Evolutionary conservation across 2,113 vertebrate genomes (phyloP).

Genomic region (Mellivora capensis): DNA sequence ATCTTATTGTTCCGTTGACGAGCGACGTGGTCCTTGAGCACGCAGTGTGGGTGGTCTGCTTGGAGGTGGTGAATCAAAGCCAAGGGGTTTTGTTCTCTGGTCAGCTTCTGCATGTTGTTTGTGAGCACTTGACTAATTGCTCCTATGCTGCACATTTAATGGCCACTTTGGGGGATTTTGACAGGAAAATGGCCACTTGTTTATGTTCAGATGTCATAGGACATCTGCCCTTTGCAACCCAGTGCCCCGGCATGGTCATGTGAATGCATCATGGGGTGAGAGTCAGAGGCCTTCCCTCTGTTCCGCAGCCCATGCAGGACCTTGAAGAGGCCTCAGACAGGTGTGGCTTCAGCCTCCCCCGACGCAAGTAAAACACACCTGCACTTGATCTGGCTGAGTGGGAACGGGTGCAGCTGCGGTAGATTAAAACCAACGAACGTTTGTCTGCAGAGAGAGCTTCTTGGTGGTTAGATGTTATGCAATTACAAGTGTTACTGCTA

Average conservation of each 20-base stretch:
- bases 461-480: constrained; percentile 36
- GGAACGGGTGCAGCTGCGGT: constrained; percentile 39
- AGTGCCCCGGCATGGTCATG: neutral
- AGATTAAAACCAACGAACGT: constrained; percentile 32
- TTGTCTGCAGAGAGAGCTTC: constrained; percentile 25
- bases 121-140: constrained; percentile 39
- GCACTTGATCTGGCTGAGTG: neutral
- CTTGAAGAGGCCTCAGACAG: neutral
- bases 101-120: neutral
- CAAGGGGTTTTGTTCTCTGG: neutral
- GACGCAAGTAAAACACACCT: constrained; percentile 56
- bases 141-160: neutral
- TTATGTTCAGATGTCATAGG: constrained; percentile 52
- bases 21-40: constrained; percentile 16
- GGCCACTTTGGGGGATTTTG: constrained; percentile 7
- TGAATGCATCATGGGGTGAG: neutral
- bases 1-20: constrained; percentile 39
- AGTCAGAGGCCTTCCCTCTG: neutral
- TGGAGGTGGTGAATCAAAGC: constrained; percentile 39
- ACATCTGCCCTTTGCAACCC: constrained; percentile 38
- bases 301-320: neutral
- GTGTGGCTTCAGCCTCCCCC: neutral
- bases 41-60: constrained; percentile 57
- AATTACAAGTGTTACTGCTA: constrained; percentile 28
- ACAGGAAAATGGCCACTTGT: constrained; percentile 54